These are phyloP conservation scores for Parauchenoglanis punctatus DNA, from an alignment of 2,797 vertebrate species.

Conservation along the genomic window DNA sequence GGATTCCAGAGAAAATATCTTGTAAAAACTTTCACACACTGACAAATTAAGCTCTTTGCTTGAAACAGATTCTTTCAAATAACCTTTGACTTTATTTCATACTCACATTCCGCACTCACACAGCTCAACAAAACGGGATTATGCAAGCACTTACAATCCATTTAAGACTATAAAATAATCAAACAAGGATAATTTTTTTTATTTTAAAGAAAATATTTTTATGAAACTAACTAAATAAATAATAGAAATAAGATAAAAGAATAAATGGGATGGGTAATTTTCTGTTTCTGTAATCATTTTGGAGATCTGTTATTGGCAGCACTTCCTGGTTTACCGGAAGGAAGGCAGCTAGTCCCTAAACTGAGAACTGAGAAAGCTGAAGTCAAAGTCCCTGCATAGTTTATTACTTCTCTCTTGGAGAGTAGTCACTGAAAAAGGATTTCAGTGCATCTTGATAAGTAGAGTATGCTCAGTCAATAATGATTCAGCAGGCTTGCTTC, in stretches of 20 bases:
- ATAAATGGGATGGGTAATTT: not conserved
- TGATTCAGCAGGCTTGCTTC: not conserved
- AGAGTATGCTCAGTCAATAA: not conserved
- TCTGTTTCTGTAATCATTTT: not conserved
- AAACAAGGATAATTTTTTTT: not conserved
- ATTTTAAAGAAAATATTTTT: too few relatives aligned
- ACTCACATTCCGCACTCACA: not conserved
- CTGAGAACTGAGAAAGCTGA: too few relatives aligned
- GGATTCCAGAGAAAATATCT: not conserved
- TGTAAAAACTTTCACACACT: not conserved
- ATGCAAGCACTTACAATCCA: not conserved
- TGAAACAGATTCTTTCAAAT: not conserved
- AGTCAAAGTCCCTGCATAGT: too few relatives aligned
- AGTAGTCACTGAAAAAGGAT: too few relatives aligned
- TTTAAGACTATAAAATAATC: not conserved
- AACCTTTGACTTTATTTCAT: not conserved
- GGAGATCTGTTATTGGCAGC: too few relatives aligned
- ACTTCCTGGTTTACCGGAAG: too few relatives aligned
- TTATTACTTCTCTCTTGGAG: too few relatives aligned
- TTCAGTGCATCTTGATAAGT: too few relatives aligned
- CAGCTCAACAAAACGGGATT: not conserved
- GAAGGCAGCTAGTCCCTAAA: too few relatives aligned
- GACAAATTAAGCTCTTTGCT: not conserved
- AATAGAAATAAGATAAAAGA: not conserved
- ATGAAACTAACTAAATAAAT: not conserved